Evolutionary conservation across 2,113 vertebrate species (phyloP).

Genomic region (Sminthopsis crassicaudata): DNA sequence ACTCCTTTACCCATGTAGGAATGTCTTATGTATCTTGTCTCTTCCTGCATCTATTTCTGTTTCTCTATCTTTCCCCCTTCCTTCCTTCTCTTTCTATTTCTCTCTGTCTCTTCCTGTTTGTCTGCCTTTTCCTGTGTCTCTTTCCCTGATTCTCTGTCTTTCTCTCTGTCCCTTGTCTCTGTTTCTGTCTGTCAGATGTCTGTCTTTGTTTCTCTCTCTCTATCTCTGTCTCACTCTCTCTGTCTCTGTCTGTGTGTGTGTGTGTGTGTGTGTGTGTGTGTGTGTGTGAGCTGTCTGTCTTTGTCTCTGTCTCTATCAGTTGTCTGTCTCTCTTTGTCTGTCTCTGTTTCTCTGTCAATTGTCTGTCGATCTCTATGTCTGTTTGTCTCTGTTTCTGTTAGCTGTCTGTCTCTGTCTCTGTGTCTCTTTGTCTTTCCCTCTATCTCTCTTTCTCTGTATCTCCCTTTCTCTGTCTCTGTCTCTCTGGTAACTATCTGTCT

Average conservation of each 20-base stretch:
- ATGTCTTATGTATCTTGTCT: not conserved
- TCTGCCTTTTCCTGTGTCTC: not conserved
- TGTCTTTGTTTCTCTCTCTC: too few relatives aligned
- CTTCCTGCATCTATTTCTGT: not conserved
- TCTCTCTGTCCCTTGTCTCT: not conserved
- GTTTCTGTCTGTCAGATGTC: not conserved
- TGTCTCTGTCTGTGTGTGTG: too few relatives aligned
- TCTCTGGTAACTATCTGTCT: not conserved
- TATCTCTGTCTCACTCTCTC: too few relatives aligned
- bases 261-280: too few relatives aligned
- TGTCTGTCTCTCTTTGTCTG: not conserved
- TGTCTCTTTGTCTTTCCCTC: not conserved
- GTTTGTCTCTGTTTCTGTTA: too few relatives aligned
- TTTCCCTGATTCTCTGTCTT: not conserved
- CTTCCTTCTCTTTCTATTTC: not conserved
- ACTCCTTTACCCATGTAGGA: not conserved
- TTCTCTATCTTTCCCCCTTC: conserved; percentile 29
- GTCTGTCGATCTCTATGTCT: too few relatives aligned
- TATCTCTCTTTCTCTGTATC: not conserved
- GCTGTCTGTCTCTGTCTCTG: not conserved
- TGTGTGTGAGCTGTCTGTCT: too few relatives aligned
- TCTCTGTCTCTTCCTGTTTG: not conserved
- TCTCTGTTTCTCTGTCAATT: too few relatives aligned
- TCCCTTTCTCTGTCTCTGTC: not conserved
- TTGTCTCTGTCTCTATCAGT: too few relatives aligned